Base-by-base conservation (phyloP, 2,113 vertebrate species). In the Ochotona princeps region DNA sequence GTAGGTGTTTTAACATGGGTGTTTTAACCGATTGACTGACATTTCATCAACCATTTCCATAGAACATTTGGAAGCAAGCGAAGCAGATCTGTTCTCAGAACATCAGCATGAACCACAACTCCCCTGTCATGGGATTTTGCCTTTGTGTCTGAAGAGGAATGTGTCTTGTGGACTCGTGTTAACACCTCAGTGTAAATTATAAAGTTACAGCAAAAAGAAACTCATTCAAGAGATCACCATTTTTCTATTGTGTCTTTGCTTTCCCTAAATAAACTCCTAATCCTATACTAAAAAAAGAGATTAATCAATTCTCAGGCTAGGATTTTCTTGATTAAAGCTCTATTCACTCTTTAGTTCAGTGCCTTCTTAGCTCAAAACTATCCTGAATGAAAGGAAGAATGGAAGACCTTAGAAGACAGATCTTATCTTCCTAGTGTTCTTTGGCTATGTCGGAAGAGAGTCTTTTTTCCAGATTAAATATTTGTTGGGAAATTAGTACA, bases 291-390 rank as follows among this genome's bases (percentile, higher is more conserved):
- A 89, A 38, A 35, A 49, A 95, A 82, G 51, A 32, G 38, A 44
- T 44, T 44, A 76, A 74, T 44, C 25, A 49, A 12, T 74, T 96
- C 69, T 95, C 73, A 72, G 60, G 30, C 90, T 28, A 96, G n/a
- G 74, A 80, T 0, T 81, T 91, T 54, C 84, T 83, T 87, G 86
- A 87, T 76, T 89, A 84, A 87, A 63, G 44, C 63, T 90, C 70
- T 2, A 49, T 4, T 83, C 12, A 74, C 30, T 38, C 5, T 93
- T 65, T 20, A 65, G 15, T 72, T 61, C 18, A 61, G 47, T 72
- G 2, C 81, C 32, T 63, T 89, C 32, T 65, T 73, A 76, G 63
- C 38, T 81, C 23, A 78, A 18, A 65, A 26, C 15, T 44, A 82
- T 47, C 8, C 23, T 38, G 74, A 92, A 66, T 82, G 51, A 90